Conservation (phyloP, 2,113 vertebrate species). For the Regulus satrapa region DNA sequence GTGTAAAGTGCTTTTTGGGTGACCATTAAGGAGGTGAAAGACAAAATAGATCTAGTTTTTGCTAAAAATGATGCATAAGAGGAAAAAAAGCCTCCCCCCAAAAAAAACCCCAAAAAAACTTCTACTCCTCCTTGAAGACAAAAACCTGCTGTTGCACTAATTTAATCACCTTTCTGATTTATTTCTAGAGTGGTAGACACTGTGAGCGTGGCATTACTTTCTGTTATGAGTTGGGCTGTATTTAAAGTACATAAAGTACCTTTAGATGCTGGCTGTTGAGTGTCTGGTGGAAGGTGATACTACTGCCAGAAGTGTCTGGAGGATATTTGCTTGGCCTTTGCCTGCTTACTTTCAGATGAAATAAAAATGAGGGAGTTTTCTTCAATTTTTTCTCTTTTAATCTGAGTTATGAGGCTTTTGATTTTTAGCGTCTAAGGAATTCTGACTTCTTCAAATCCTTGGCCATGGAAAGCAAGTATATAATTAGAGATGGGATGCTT, state of each 20-base stretch:
- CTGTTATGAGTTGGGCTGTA: not conserved
- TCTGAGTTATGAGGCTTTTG: not conserved
- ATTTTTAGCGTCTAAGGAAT: not conserved
- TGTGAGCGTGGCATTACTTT: not conserved
- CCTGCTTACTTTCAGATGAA: not conserved
- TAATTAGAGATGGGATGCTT: not conserved
- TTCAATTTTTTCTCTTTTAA: not conserved
- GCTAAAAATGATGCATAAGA: not conserved
- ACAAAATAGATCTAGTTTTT: too few relatives aligned
- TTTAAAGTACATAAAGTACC: not conserved
- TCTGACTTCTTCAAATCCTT: not conserved
- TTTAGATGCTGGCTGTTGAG: not conserved
- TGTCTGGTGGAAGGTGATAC: not conserved
- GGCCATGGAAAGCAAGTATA: not conserved
- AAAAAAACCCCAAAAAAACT: not conserved
- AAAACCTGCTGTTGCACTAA: not conserved
- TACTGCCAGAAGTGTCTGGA: not conserved
- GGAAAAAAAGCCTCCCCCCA: fast-evolving
- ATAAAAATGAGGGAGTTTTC: not conserved
- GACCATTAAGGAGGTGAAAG: not conserved
- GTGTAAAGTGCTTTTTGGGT: not conserved
- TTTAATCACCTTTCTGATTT: not conserved
- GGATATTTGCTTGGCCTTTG: not conserved
- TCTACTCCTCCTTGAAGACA: not conserved
- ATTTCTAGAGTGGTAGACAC: not conserved